Evolutionary conservation across 2,113 vertebrate genomes (phyloP), one percentile per base, ranked within the genome.

Genomic region (Syngnathus floridae): DNA sequence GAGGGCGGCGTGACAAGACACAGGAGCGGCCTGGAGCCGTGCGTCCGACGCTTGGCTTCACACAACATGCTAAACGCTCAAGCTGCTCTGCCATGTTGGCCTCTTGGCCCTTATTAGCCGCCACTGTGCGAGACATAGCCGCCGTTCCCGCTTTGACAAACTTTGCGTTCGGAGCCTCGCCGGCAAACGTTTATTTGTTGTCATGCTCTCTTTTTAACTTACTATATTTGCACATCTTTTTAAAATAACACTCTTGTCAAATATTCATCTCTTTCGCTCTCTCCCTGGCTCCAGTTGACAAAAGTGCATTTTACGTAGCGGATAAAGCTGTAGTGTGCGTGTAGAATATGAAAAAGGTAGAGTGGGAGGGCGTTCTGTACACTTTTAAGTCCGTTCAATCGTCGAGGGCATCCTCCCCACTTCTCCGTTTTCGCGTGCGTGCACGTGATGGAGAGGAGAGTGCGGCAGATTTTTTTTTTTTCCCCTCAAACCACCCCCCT

Each of bases 41-140:
- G 94, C 93, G 95, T 93, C 90, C 89, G 92, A 95, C 93, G 93
- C 94, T 93, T 93, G 91, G 89, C 91, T 81, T 88, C 91, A 92
- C 93, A 92, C 93, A 93, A 94, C 94, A 92, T 90, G 84, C 87
- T 90, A 91, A 91, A 89, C 89, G 84, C 91, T 92, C 52, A 55
- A 31, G 52, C 26, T 55, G 48, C 80, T 78, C 85, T 69, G 81
- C 86, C 76, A 78, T 72, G 81, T 51, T 63, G 75, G 67, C 76
- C 81, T 61, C 66, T 69, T 62, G 54, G 72, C 46, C 73, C 66
- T 68, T 51, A 85, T 88, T 80, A 81, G 79, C 82, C 83, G 70
- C 85, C 88, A 87, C 84, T 84, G 74, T 71, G 26, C 26, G 26
- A 31, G 26, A 31, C 26, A 31, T 31, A 3, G 26, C 26, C 26